Conservation (phyloP, 2,888 invertebrate genomes). For the Nudaria mundana region DNA sequence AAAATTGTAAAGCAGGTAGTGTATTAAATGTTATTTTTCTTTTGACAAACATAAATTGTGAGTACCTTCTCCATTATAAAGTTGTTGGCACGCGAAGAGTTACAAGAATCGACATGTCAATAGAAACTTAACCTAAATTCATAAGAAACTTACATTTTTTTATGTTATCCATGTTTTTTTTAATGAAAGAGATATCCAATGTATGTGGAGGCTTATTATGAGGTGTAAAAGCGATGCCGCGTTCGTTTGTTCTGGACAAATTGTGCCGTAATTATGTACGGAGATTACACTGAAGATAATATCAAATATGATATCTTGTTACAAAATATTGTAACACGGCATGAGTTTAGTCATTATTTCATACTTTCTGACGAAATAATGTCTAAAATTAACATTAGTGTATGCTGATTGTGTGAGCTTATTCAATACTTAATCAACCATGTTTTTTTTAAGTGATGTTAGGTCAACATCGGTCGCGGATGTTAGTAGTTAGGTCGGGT, state of each 20-base stretch:
- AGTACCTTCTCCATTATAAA: slow-evolving; percentile 32
- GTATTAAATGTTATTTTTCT: slow-evolving; percentile 12
- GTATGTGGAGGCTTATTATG: slow-evolving; percentile 36
- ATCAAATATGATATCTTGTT: slow-evolving; percentile 6
- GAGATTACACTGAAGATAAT: slow-evolving; percentile 36
- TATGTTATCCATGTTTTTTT: slow-evolving; percentile 45
- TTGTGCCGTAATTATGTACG: slow-evolving; percentile 26
- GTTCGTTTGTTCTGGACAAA: slow-evolving; percentile 43
- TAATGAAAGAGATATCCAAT: slow-evolving; percentile 39
- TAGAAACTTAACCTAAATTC: slow-evolving; percentile 45
- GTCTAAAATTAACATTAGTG: background rate
- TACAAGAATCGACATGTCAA: slow-evolving; percentile 44
- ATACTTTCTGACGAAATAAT: background rate
- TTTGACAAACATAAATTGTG: slow-evolving; percentile 20
- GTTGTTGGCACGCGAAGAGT: slow-evolving; percentile 42
- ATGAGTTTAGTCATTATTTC: slow-evolving; percentile 11
- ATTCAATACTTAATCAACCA: background rate
- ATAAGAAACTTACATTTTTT: slow-evolving; percentile 45
- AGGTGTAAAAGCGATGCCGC: slow-evolving; percentile 30
- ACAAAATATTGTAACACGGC: slow-evolving; percentile 35
- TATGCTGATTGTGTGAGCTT: background rate
- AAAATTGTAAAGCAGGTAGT: too few species aligned
- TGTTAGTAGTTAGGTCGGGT: too few species aligned
- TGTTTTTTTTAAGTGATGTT: background rate
- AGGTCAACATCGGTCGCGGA: too few species aligned